Base-by-base conservation (phyloP, 2,797 vertebrate genomes). In the Hypotaenidia philippensis region DNA sequence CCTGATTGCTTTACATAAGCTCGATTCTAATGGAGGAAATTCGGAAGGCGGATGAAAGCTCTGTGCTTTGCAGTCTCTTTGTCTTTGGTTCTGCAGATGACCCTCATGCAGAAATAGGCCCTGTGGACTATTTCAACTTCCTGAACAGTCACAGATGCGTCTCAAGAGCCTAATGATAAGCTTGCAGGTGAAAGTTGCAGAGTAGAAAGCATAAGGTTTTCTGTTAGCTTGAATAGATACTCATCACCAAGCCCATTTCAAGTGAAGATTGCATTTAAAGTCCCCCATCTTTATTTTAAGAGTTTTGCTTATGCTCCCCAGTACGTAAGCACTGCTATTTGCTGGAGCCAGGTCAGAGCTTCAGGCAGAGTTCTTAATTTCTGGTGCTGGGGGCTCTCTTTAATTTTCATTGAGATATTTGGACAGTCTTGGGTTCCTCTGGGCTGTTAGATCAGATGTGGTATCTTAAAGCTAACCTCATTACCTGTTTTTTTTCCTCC, bases 381-480 rank as follows among this genome's bases (percentile, higher is more conserved):
- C 53, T 85, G 49, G 10, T 57, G 15, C 52, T 78, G 47, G 15
- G 25, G 26, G 71, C 31, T 77, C 36, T 83, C 13, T 36, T 41
- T 56, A 75, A 70, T 94, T 92, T 91, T 86, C 38, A 61, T 84
- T 94, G 72, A 89, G 65, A 32, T 76, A 70, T 89, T 82, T 74
- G 80, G 83, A 59, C 60, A 61, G 32, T 60, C 56, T 94, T 65
- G 91, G 53, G 55, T 34, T 93, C 94, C 72, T 95, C 71, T 90
- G 80, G 82, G 89, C 76, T 81, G 32, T 93, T 83, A 89, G 50
- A 36, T 96, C 77, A 81, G 80, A 93, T 83, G 57, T 75, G 53
- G 29, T 96, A 76, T 68, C 89, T 95, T 84, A 83, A 92, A 94
- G 85, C 80, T 77, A 83, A 60, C 14, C 53, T 80, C 85, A 11